Evolutionary conservation across 1,140 invertebrate species (phyloP).

Genomic region (Drosophila aff.): DNA sequence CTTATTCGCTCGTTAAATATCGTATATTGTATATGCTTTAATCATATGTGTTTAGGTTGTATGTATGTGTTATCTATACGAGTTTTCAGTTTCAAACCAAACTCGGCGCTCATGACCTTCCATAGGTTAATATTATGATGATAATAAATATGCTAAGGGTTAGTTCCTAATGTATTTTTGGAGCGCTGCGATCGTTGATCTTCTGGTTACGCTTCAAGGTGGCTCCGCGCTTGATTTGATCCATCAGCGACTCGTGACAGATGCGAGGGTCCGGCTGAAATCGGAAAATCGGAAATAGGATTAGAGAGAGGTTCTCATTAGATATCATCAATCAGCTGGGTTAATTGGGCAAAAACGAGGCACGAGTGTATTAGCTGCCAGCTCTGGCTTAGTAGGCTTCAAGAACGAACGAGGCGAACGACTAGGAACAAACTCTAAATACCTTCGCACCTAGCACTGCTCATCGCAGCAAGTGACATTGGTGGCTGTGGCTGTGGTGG

Average conservation of each 20-base stretch:
- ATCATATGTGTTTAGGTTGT: slow-evolving; percentile 62
- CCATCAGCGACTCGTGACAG: slow-evolving; percentile 92
- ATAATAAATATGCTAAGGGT: slow-evolving; percentile 57
- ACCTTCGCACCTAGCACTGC: slow-evolving; percentile 83
- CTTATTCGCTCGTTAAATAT: slow-evolving; percentile 50
- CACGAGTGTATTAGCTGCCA: slow-evolving; percentile 53
- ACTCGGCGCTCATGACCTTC: slow-evolving; percentile 61
- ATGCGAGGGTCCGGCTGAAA: slow-evolving; percentile 89
- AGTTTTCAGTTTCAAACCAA: slow-evolving; percentile 82
- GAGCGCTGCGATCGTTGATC: slow-evolving; percentile 88
- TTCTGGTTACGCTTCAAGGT: slow-evolving; percentile 89
- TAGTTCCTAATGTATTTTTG: slow-evolving; percentile 88
- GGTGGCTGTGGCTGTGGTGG: slow-evolving; percentile 27
- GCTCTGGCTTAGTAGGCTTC: slow-evolving; percentile 38
- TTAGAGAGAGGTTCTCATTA: slow-evolving; percentile 2
- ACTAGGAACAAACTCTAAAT: slow-evolving; percentile 56
- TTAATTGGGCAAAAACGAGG: slow-evolving; percentile 51
- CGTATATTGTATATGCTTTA: slow-evolving; percentile 58
- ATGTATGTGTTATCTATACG: slow-evolving; percentile 52
- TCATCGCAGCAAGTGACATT: slow-evolving; percentile 65
- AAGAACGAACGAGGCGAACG: slow-evolving; percentile 36
- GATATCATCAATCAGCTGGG: slow-evolving; percentile 31
- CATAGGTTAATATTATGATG: slow-evolving; percentile 26
- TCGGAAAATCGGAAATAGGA: background rate
- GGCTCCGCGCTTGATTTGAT: slow-evolving; percentile 95